phyloP scores from a whole-genome alignment of 2,797 vertebrate species.

The Rhynchonycteris naso region DNA sequence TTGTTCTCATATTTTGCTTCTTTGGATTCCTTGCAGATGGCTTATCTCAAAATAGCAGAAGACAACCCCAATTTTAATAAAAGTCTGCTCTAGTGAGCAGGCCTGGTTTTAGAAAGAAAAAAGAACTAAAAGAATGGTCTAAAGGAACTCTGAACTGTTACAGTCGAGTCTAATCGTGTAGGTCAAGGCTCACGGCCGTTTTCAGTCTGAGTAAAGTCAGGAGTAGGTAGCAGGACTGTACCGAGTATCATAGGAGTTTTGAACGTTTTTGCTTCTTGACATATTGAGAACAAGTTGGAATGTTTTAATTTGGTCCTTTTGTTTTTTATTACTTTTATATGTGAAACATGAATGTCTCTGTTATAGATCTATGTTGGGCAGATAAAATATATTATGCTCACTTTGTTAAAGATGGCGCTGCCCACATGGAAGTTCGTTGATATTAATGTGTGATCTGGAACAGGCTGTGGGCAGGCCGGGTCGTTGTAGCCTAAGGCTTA shows the following conservation, averaged over 20 bases:
- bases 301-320: conserved; percentile 27
- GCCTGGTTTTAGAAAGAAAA: conserved; percentile 25
- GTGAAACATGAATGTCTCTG: neutral
- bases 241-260: conserved; percentile 18
- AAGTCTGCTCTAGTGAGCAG: neutral
- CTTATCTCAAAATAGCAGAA: conserved; percentile 11
- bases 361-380: no score
- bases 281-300: neutral
- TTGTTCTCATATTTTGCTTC: neutral
- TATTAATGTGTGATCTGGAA: no score
- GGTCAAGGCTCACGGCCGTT: conserved; percentile 19
- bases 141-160: conserved; percentile 4
- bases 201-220: conserved; percentile 55
- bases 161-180: neutral
- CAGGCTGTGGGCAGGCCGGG: no score
- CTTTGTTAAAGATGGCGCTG: no score
- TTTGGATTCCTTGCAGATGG: neutral
- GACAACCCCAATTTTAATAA: neutral
- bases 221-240: neutral
- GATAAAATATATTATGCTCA: no score
- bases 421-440: no score
- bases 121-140: neutral
- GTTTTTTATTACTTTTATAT: neutral
- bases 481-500: no score
- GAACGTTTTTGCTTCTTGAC: conserved; percentile 45